A percentile compares a stretch with the other conserved stretches of the same genome.
Conservation (phyloP, 2,113 vertebrate species). For the Amphiprion ocellaris region DNA sequence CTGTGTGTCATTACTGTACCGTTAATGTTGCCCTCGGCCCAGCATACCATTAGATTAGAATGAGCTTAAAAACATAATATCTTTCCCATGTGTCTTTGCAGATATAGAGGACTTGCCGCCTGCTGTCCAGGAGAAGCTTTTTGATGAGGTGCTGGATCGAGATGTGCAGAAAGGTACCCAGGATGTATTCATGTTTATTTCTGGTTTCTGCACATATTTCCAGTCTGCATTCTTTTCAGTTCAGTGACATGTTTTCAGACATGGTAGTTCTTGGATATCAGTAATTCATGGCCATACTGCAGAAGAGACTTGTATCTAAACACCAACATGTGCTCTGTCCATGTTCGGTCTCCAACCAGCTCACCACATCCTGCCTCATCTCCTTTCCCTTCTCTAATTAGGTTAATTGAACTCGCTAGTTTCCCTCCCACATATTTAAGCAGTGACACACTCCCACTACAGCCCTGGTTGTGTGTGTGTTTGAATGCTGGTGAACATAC, state of each 20-base stretch:
- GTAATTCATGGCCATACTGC: neutral
- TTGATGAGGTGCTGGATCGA: conserved; percentile 97
- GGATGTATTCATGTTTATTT: neutral
- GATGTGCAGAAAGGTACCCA: conserved; percentile 97
- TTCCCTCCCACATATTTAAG: conserved; percentile 20
- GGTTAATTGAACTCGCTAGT: conserved; percentile 36
- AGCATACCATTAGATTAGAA: conserved; percentile 5
- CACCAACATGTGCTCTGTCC: neutral
- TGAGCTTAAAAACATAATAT: conserved; percentile 14
- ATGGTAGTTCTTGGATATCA: neutral
- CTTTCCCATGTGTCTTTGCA: conserved; percentile 71
- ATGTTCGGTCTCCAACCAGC: neutral
- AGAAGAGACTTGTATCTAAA: neutral
- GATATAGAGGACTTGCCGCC: conserved; percentile 98
- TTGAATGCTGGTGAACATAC: neutral
- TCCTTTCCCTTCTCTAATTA: conserved; percentile 38
- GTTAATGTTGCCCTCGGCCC: conserved; percentile 12
- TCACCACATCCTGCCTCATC: conserved; percentile 6
- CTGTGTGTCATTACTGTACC: conserved; percentile 53
- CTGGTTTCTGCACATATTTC: neutral
- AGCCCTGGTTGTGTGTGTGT: neutral
- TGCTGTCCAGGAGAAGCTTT: conserved; percentile 97
- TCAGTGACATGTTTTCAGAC: neutral
- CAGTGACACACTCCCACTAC: conserved; percentile 13
- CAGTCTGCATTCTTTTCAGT: neutral